phyloP scores from a whole-genome alignment of 2,797 vertebrate genomes.

The Micropoecilia bifurca region DNA sequence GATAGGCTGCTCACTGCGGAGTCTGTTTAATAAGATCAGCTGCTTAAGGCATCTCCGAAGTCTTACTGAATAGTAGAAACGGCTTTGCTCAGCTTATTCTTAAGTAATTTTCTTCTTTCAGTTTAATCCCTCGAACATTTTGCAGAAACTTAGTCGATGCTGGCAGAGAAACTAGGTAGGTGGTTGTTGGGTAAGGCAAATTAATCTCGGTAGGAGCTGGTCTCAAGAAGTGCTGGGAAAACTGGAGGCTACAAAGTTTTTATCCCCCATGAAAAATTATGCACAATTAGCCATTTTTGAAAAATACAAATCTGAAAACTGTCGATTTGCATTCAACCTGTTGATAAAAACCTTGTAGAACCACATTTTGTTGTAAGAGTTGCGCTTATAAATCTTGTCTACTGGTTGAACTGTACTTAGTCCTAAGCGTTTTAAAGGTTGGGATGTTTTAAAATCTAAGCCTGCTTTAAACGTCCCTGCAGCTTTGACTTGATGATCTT shows the following conservation, averaged over 20 bases:
- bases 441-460: not conserved
- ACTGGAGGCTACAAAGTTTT: constrained; percentile 3
- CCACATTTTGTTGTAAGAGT: not conserved
- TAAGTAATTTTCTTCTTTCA: constrained; percentile 53
- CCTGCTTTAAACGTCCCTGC: not conserved
- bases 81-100: constrained; percentile 63
- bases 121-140: constrained; percentile 55
- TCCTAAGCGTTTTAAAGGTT: not conserved
- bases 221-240: constrained; percentile 10
- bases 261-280: not conserved
- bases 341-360: not conserved
- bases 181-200: constrained; percentile 41
- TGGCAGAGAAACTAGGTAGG: constrained; percentile 31
- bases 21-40: constrained; percentile 69
- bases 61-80: constrained; percentile 67
- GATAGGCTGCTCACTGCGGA: constrained; percentile 61
- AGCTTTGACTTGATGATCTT: not conserved
- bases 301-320: not conserved
- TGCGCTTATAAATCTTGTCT: not conserved
- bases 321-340: not conserved
- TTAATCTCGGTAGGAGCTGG: constrained; percentile 21
- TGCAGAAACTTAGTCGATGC: constrained; percentile 41
- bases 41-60: constrained; percentile 63
- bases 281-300: not conserved
- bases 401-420: not conserved